Conservation (phyloP, 2,888 invertebrate species). For the Dione vanillae region DNA sequence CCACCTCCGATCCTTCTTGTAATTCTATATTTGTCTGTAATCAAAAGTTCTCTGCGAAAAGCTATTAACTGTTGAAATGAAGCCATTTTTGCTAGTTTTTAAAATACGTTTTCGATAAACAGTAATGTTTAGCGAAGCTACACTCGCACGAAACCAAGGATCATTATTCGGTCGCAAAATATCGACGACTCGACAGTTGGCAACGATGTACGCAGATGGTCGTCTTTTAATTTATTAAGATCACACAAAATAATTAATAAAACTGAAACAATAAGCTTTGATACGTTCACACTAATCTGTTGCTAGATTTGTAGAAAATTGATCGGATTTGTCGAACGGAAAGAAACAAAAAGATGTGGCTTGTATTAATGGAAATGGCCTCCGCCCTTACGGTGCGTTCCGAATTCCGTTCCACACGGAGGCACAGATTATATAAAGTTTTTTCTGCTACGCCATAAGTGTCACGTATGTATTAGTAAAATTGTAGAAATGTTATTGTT, state of each 20-base stretch:
- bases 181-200: slow-evolving; percentile 44
- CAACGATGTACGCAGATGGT: slow-evolving; percentile 45
- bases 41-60: slow-evolving; percentile 43
- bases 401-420: slow-evolving; percentile 46
- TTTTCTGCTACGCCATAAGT: background rate
- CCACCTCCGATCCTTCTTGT: slow-evolving; percentile 99
- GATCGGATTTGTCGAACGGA: slow-evolving; percentile 48
- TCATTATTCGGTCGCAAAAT: slow-evolving; percentile 45
- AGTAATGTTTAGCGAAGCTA: slow-evolving; percentile 28
- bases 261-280: slow-evolving; percentile 53
- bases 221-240: slow-evolving; percentile 43
- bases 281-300: slow-evolving; percentile 55
- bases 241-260: slow-evolving; percentile 49
- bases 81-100: slow-evolving; percentile 50
- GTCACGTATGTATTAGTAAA: background rate
- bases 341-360: slow-evolving; percentile 53
- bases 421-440: slow-evolving; percentile 28
- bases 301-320: slow-evolving; percentile 40
- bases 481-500: background rate
- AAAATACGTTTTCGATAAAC: slow-evolving; percentile 30
- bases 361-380: slow-evolving; percentile 48
- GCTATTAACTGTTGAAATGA: slow-evolving; percentile 55
- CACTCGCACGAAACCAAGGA: slow-evolving; percentile 45
- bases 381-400: slow-evolving; percentile 50
- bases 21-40: slow-evolving; percentile 96